Evolutionary conservation across 2,113 vertebrate species (phyloP).

Genomic region (Felis catus): DNA sequence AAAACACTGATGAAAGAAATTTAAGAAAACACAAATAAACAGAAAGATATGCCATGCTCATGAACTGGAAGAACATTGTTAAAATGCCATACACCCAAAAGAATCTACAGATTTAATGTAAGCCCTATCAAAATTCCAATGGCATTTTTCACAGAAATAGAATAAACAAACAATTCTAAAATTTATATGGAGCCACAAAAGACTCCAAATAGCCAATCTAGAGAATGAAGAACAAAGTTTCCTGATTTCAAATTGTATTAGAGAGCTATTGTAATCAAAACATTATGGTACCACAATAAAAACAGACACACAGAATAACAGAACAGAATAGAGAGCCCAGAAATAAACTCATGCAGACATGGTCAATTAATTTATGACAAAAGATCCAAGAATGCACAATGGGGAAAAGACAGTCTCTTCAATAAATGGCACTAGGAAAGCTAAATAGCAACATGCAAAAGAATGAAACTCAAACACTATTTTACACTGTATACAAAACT

Average conservation of each 20-base stretch:
- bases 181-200: not conserved
- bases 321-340: not conserved
- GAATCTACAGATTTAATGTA: not conserved
- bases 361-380: not conserved
- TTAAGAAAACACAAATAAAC: not conserved
- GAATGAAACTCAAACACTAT: not conserved
- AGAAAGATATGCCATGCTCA: not conserved
- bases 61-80: not conserved
- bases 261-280: not conserved
- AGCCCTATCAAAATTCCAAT: not conserved
- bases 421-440: not conserved
- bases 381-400: not conserved
- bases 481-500: not conserved
- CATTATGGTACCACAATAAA: not conserved
- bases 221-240: not conserved
- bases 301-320: not conserved
- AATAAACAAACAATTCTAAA: not conserved
- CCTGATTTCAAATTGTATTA: not conserved
- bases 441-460: not conserved
- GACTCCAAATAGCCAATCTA: not conserved
- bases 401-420: no score
- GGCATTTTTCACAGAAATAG: not conserved
- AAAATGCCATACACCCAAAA: not conserved
- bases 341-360: not conserved
- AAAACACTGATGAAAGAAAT: not conserved